Conservation (phyloP, 2,113 vertebrate genomes). For the Isichthys henryi region DNA sequence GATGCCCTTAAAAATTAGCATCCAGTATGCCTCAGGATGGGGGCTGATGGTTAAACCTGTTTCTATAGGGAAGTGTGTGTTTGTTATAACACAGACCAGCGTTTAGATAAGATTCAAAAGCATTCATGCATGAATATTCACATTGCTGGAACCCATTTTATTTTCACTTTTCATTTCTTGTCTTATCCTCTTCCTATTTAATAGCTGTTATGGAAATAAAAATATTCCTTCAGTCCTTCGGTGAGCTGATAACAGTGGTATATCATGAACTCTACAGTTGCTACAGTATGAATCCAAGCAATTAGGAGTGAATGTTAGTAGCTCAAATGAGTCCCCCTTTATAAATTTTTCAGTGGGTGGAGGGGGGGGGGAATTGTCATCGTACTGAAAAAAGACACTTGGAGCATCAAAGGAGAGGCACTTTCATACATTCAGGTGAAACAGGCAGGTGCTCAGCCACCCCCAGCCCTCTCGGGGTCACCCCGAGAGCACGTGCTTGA, state of each 20-base stretch:
- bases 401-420: background rate
- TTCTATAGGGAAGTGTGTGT: background rate
- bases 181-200: background rate
- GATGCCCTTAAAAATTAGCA: background rate
- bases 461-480: background rate
- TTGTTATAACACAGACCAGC: background rate
- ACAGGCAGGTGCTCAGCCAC: background rate
- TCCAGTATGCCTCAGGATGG: background rate
- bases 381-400: background rate
- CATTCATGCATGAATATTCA: background rate
- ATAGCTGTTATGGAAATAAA: background rate
- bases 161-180: background rate
- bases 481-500: background rate
- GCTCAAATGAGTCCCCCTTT: background rate
- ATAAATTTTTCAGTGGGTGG: background rate
- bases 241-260: background rate
- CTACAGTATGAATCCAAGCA: background rate
- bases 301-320: background rate
- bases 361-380: background rate
- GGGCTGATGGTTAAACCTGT: background rate
- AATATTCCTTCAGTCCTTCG: background rate
- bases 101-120: background rate
- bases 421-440: background rate
- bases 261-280: background rate
- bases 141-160: background rate